Evolutionary conservation across 2,113 vertebrate genomes (phyloP), one percentile per base, ranked within the genome.

Genomic region (Tenrec ecaudatus): DNA sequence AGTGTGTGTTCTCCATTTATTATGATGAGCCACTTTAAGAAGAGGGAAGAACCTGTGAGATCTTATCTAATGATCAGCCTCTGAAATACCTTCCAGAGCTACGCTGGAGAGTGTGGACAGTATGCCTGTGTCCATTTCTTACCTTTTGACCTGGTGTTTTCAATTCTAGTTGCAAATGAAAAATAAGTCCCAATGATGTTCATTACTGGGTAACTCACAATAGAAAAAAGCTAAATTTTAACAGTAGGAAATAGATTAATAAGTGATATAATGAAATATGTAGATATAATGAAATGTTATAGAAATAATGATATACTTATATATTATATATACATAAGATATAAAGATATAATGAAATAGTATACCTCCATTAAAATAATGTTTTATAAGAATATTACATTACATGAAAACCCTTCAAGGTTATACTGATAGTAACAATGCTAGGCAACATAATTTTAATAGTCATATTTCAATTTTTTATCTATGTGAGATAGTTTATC

Each of bases 31-130:
- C 20, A 40, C 31, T 92, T 69, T 29, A 90, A 91, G 81, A 86
- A 93, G 73, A 92, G 31, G 58, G 64, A 79, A 83, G 57, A 92
- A 36, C 38, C 14, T 95, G 89, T 77, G 81, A 94, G 47, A 83
- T 29, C 25, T 31, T 66, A 64, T 77, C 62, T 47, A 76, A 62
- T 22, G 19, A 38, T 76, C 17, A 86, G 47, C 57, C 38, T 47
- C 19, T 64, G 23, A 43, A 69, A 23, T 33, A 23, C 4, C 68
- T 86, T 86, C 33, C 19, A n/a, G 27, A 94, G 38, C 33, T 75
- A 14, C 6, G 27, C 20, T 47, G 60, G 60, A 93, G 43, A 12
- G 29, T 62, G 3, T 71, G 60, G 40, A 33, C 82, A 25, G 38
- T 60, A 58, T 15, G 2, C 53, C n/a, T 31, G 2, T n/a, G 1